Evolutionary conservation across 2,888 invertebrate genomes (phyloP).

Genomic region (Athalia cordata): DNA sequence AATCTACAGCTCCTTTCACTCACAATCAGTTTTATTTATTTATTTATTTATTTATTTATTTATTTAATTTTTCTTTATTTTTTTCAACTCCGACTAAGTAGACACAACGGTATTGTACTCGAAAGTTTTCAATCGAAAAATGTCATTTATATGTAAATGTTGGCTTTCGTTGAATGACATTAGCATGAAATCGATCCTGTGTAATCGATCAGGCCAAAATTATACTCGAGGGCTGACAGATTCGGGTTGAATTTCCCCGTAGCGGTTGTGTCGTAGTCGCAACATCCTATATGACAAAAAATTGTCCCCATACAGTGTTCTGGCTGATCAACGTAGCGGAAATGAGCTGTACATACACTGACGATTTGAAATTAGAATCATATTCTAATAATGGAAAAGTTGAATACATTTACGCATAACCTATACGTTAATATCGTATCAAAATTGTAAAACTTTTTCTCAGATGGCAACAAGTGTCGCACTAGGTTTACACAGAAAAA

Average conservation of each 20-base stretch:
- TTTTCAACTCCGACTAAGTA: background rate
- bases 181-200: slow-evolving; percentile 59
- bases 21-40: too few relatives aligned
- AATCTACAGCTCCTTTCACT: too few relatives aligned
- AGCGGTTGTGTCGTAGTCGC: background rate
- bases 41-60: too few relatives aligned
- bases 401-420: too few relatives aligned
- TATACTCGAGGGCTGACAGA: slow-evolving; percentile 8
- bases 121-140: slow-evolving; percentile 37
- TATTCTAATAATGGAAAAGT: too few relatives aligned
- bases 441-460: background rate
- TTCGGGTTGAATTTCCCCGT: background rate
- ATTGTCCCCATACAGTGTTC: background rate
- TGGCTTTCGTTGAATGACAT: slow-evolving; percentile 52
- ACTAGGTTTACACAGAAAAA: background rate
- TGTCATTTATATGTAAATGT: slow-evolving; percentile 42
- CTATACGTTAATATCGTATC: background rate
- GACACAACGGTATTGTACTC: slow-evolving; percentile 10
- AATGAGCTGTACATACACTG: too few relatives aligned
- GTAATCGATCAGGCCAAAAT: slow-evolving; percentile 53
- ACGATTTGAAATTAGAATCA: too few relatives aligned
- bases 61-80: too few relatives aligned
- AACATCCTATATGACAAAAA: slow-evolving; percentile 3
- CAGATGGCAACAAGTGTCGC: slow-evolving; percentile 41
- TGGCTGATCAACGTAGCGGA: too few relatives aligned